Conservation (phyloP, 2,113 vertebrate species). For the Hydrolagus affinis region DNA sequence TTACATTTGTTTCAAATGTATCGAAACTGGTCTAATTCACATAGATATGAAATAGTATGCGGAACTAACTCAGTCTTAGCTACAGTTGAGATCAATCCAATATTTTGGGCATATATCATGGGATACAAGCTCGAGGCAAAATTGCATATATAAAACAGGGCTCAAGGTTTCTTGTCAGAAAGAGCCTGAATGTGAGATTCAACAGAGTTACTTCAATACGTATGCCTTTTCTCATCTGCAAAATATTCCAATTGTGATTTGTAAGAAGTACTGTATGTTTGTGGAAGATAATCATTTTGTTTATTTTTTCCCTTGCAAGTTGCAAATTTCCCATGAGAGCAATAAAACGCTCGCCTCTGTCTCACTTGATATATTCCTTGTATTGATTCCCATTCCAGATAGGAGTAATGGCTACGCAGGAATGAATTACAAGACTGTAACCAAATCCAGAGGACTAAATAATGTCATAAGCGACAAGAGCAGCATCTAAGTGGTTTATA, state of each 20-base stretch:
- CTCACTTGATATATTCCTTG: background rate
- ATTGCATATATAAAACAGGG: background rate
- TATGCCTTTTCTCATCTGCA: background rate
- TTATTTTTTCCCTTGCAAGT: background rate
- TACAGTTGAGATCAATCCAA: no score
- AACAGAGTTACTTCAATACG: background rate
- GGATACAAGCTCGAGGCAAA: background rate
- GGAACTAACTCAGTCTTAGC: no score
- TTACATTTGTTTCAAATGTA: no score
- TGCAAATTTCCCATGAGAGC: background rate
- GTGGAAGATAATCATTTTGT: background rate
- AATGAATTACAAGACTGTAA: background rate
- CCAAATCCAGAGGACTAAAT: background rate
- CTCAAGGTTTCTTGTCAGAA: background rate
- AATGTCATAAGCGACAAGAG: background rate
- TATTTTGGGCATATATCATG: background rate
- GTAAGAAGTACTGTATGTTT: background rate
- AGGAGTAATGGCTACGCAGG: background rate
- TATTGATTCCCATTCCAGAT: background rate
- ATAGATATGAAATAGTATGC: no score
- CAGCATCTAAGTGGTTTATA: background rate
- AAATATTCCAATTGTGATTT: background rate
- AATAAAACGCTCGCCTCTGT: background rate
- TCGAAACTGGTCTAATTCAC: no score
- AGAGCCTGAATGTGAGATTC: background rate